Percentiles rank a stretch among this genome's conserved stretches.
phyloP scores from a whole-genome alignment of 2,888 invertebrate species.

The Ctenicera cuprea region DNA sequence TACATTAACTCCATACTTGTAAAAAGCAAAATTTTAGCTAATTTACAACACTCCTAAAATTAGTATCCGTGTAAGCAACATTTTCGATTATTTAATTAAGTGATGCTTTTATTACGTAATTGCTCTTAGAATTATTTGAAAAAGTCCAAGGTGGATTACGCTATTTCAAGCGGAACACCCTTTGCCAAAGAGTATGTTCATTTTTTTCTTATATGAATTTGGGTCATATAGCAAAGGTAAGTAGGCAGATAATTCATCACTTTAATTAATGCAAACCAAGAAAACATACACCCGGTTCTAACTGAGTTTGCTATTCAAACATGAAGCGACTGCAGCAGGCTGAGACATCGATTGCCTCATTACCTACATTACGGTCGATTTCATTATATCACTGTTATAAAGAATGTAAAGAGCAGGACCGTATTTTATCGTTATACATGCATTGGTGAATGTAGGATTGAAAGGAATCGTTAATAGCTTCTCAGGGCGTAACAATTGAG shows the following conservation, averaged over 20 bases:
- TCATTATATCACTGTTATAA: constrained; percentile 21
- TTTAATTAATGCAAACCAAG: constrained; percentile 20
- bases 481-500: no score
- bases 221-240: constrained; percentile 27
- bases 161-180: not conserved
- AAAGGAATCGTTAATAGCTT: no score
- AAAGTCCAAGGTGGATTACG: not conserved
- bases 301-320: constrained; percentile 13
- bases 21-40: no score
- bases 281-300: constrained; percentile 9
- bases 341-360: constrained; percentile 36
- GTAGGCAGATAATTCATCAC: constrained; percentile 31
- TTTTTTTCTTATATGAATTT: constrained; percentile 15
- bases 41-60: no score
- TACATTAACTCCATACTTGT: no score
- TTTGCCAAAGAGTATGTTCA: not conserved
- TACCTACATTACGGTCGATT: constrained; percentile 39
- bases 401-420: constrained; percentile 4
- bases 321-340: constrained; percentile 10
- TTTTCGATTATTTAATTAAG: no score
- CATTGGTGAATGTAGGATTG: no score
- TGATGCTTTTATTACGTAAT: not conserved
- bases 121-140: not conserved
- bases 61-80: no score
- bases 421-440: not conserved